phyloP scores from a whole-genome alignment of 2,113 vertebrate genomes.

The Coptodon bakossiorum region DNA sequence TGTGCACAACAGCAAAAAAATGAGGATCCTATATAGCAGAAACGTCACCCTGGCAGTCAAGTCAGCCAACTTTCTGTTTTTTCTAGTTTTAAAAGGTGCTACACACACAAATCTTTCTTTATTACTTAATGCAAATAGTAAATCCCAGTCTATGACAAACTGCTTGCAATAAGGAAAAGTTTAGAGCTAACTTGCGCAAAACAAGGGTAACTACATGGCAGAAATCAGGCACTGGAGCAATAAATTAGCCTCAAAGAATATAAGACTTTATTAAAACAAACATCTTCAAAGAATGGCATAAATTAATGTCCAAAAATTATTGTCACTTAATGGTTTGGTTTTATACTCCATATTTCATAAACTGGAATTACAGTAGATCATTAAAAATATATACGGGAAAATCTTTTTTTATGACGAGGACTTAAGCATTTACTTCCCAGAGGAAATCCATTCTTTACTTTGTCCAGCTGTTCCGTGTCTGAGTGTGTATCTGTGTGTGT shows the following conservation, averaged over 20 bases:
- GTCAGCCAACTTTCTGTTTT: not conserved
- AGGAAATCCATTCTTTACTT: not conserved
- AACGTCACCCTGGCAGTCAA: not conserved
- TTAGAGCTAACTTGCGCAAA: not conserved
- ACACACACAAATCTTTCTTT: not conserved
- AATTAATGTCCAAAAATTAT: not conserved
- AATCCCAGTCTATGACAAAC: not conserved
- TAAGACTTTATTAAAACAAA: not conserved
- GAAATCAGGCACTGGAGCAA: not conserved
- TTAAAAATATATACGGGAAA: not conserved
- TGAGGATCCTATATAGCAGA: not conserved
- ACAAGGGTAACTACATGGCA: not conserved
- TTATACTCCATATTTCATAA: not conserved
- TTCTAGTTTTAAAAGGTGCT: not conserved
- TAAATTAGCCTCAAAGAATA: not conserved
- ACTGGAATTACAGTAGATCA: not conserved
- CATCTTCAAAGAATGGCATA: not conserved
- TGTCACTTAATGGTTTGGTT: not conserved
- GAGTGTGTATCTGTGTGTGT: not conserved
- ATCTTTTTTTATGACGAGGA: not conserved
- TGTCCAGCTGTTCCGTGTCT: not conserved
- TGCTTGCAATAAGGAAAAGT: not conserved
- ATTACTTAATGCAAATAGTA: constrained; percentile 13
- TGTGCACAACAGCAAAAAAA: not conserved
- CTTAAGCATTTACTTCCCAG: not conserved